Base-by-base conservation (phyloP, 2,888 invertebrate species). In the Drosophila kuntzei region DNA sequence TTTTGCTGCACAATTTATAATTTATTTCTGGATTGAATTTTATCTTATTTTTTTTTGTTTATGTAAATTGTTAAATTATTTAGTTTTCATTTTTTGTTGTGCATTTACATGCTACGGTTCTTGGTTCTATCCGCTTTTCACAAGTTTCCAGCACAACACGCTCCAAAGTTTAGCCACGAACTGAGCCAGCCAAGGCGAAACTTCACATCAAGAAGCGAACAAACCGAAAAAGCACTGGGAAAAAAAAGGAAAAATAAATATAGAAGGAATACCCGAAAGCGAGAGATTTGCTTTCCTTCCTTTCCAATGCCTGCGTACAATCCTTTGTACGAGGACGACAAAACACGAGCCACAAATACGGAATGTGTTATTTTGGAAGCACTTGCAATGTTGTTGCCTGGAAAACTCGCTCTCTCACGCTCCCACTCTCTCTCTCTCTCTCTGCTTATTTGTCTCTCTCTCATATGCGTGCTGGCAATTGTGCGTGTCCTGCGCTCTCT, bases 101-200 rank as follows among this genome's bases (percentile, higher is more conserved):
- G 73, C 64, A 62, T 68, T 73, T 47, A 29, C 51, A 55, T 73
- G 68, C 63, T 18, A 63, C 44, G 37, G 50, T 32, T n/a, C 4
- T 34, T 34, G 50, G 6, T 63, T 25, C 63, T 44, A 8, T 71
- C 71, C 83, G 80, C 71, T 77, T 71, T 77, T 67, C 64, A 76
- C 70, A 74, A 77, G 59, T 75, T 71, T 83, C 71, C 77, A 80
- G 80, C 80, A 87, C 83, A 83, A 71, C 79, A 85, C 85, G 86
- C 85, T 87, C 80, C 86, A 87, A 85, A 87, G 87, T 79, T 87
- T 85, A 80, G 86, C 86, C 86, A 85, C 88, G 87, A 85, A 85
- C 74, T 76, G 73, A 89, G 58, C 73, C 69, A 70, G 63, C 55
- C 72, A 73, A 60, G 62, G 71, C 74, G 63, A 63, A 74, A 80